These are phyloP conservation scores for Chiloscyllium punctatum DNA, from an alignment of 2,797 vertebrate species.

Conservation along the genomic window DNA sequence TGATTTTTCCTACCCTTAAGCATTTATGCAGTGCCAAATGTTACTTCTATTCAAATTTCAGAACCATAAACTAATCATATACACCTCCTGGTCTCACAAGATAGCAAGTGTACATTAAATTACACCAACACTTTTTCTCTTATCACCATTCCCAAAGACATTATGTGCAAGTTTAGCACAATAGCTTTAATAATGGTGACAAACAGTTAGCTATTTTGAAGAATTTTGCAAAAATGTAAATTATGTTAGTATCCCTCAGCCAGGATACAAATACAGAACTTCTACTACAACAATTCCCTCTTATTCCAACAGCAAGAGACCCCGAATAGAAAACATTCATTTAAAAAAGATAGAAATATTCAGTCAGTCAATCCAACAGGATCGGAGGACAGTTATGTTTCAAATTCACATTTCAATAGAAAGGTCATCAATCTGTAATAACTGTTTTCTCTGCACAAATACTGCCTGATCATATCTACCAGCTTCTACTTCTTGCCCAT, in stretches of 20 bases:
- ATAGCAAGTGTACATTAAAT: conserved; percentile 17
- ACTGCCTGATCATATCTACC: no score
- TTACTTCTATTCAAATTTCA: conserved; percentile 4
- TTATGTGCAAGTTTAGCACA: background rate
- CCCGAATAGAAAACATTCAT: background rate
- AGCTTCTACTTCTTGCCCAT: background rate
- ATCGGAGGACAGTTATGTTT: background rate
- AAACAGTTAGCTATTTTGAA: background rate
- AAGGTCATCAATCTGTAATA: no score
- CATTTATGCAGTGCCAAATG: background rate
- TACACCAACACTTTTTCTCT: background rate
- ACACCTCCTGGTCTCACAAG: conserved; percentile 17
- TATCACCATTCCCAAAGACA: background rate
- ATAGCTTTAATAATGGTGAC: background rate
- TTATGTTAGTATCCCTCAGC: background rate
- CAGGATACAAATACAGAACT: background rate
- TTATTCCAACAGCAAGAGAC: background rate
- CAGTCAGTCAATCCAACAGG: background rate
- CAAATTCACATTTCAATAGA: background rate
- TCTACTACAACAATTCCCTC: no score
- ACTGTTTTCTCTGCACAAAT: no score
- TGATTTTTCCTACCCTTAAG: conserved; percentile 19
- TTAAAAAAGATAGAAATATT: background rate
- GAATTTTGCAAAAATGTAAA: background rate
- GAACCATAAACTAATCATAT: conserved; percentile 2